Percentiles rank a stretch among this genome's conserved stretches.
phyloP scores from a whole-genome alignment of 2,797 vertebrate genomes.

The Ctenopoma multispine region DNA sequence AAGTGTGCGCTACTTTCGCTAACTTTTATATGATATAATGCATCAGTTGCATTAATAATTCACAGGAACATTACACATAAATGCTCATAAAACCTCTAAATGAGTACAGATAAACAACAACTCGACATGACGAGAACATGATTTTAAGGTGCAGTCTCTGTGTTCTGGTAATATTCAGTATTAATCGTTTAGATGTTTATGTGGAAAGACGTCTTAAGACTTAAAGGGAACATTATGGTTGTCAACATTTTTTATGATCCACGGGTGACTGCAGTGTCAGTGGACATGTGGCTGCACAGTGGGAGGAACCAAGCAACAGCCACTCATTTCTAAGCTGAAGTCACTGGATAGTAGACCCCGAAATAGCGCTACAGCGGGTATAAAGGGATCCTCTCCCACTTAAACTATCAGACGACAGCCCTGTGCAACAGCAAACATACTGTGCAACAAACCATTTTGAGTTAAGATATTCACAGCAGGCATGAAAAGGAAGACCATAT shows the following conservation, averaged over 20 bases:
- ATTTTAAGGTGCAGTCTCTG: not conserved
- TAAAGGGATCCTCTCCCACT: conserved; percentile 72
- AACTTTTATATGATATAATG: conserved; percentile 2
- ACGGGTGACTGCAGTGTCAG: conserved; percentile 44
- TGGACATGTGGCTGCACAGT: conserved; percentile 67
- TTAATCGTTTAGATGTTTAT: conserved; percentile 46
- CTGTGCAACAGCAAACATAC: conserved; percentile 36
- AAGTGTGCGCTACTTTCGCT: conserved; percentile 7
- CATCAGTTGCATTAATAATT: not conserved
- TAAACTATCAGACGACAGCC: conserved; percentile 50
- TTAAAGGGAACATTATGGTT: conserved; percentile 51
- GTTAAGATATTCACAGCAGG: conserved; percentile 21
- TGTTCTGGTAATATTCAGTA: conserved; percentile 18
- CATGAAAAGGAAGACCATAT: conserved; percentile 23
- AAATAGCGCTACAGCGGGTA: conserved; percentile 89
- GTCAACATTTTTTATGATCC: conserved; percentile 73
- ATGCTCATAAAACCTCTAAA: not conserved
- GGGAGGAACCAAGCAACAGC: conserved; percentile 62
- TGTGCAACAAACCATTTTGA: not conserved
- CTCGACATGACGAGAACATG: not conserved
- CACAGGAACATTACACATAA: conserved; percentile 1
- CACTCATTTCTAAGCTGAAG: conserved; percentile 77
- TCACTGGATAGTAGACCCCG: conserved; percentile 86
- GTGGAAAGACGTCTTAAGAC: conserved; percentile 14
- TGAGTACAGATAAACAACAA: not conserved